Conservation (phyloP, 92 coral and sea anemone species). For the Zoanthus sociatus region DNA sequence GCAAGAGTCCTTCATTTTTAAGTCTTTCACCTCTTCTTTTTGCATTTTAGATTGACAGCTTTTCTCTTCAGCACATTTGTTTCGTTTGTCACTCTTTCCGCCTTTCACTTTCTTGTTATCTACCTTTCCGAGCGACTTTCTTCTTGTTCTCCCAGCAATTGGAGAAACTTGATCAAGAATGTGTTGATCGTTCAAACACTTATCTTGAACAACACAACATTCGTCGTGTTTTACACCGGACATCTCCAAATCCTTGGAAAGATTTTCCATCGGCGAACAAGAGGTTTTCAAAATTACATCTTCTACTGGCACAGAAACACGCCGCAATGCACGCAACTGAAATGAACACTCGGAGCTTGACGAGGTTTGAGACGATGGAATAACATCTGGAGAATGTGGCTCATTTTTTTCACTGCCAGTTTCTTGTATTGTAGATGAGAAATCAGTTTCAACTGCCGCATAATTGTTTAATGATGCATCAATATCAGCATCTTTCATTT, state of each 20-base stretch:
- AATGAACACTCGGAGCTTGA: conserved; percentile 69
- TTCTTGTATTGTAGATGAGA: conserved; percentile 1
- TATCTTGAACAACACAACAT: neutral
- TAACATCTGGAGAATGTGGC: conserved; percentile 86
- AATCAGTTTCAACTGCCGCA: neutral
- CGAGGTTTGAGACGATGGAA: conserved; percentile 87
- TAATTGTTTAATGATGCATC: neutral
- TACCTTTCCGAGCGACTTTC: conserved; percentile 56
- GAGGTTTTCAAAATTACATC: conserved; percentile 15
- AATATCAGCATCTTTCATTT: neutral
- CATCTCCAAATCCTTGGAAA: neutral
- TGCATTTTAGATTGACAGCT: neutral
- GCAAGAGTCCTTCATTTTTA: conserved; percentile 36
- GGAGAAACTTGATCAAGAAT: conserved; percentile 59
- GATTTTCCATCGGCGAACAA: neutral
- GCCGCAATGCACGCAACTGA: conserved; percentile 74
- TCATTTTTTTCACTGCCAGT: conserved; percentile 1
- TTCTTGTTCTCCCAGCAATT: conserved; percentile 84
- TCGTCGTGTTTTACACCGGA: neutral
- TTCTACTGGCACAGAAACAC: conserved; percentile 53
- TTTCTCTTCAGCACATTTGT: neutral
- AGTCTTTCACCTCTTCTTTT: conserved; percentile 9
- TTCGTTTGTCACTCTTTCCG: conserved; percentile 47
- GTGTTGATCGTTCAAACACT: conserved; percentile 22
- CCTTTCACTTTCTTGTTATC: conserved; percentile 13